phyloP scores from a whole-genome alignment of 2,888 invertebrate species.

The Pteria penguin region DNA sequence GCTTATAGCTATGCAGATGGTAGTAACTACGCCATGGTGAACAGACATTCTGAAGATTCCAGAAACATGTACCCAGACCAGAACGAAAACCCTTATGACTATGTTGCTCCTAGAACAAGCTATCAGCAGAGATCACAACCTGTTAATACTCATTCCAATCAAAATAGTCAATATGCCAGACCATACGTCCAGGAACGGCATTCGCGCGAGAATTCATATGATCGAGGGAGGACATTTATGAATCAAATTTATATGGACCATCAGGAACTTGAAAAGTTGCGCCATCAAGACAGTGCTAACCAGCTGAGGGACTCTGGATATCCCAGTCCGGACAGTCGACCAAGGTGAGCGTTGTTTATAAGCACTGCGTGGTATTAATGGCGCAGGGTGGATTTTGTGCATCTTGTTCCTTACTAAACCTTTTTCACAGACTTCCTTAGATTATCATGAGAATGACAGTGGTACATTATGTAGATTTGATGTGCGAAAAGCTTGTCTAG shows the following conservation, averaged over 20 bases:
- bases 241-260: conserved; percentile 77
- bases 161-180: conserved; percentile 36
- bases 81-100: conserved; percentile 69
- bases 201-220: conserved; percentile 34
- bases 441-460: no score
- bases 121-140: not conserved
- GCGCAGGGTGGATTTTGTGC: not conserved
- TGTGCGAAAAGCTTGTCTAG: no score
- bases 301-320: conserved; percentile 55
- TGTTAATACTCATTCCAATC: conserved; percentile 9
- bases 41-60: conserved; percentile 3
- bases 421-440: no score
- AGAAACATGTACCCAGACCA: conserved; percentile 22
- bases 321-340: conserved; percentile 58
- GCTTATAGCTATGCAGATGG: conserved; percentile 56
- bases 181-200: conserved; percentile 26
- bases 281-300: conserved; percentile 40
- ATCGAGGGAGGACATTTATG: conserved; percentile 63
- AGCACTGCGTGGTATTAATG: not conserved
- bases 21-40: conserved; percentile 46
- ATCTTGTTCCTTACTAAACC: not conserved
- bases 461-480: no score
- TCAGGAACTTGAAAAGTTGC: conserved; percentile 61
- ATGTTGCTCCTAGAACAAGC: conserved; percentile 56
- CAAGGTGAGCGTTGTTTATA: conserved; percentile 61